Conservation (phyloP, 2,797 vertebrate genomes). For the Hirundo rustica region DNA sequence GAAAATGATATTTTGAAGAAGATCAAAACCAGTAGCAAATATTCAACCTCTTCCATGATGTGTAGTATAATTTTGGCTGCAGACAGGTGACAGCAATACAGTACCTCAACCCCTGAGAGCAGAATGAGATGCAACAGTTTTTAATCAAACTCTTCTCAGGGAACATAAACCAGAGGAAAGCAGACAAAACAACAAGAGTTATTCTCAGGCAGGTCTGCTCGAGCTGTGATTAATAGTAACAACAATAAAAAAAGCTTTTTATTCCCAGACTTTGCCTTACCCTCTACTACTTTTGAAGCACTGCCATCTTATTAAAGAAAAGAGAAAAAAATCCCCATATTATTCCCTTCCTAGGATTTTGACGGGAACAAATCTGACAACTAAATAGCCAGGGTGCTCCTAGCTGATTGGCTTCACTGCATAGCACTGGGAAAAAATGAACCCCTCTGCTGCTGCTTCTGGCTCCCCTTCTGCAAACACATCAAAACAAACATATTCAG, state of each 20-base stretch:
- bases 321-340: background rate
- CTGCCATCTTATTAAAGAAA: background rate
- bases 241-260: background rate
- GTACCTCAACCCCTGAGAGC: background rate
- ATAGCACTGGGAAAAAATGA: fast-evolving
- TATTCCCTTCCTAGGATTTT: background rate
- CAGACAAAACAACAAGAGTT: background rate
- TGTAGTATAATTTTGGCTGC: slow-evolving; percentile 26
- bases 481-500: background rate
- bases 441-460: background rate
- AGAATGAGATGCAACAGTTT: slow-evolving; percentile 48
- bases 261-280: background rate
- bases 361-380: background rate
- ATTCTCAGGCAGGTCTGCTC: background rate
- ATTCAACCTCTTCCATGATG: slow-evolving; percentile 39
- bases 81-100: background rate
- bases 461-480: background rate
- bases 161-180: slow-evolving; percentile 15
- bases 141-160: slow-evolving; percentile 39
- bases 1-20: slow-evolving; percentile 63
- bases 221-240: slow-evolving; percentile 10
- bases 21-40: slow-evolving; percentile 62
- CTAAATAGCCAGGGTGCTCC: background rate
- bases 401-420: background rate
- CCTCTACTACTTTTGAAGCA: background rate